A percentile compares a stretch with the other conserved stretches of the same genome.
Conservation (phyloP, 2,888 invertebrate species). For the Drosophila ustulata region DNA sequence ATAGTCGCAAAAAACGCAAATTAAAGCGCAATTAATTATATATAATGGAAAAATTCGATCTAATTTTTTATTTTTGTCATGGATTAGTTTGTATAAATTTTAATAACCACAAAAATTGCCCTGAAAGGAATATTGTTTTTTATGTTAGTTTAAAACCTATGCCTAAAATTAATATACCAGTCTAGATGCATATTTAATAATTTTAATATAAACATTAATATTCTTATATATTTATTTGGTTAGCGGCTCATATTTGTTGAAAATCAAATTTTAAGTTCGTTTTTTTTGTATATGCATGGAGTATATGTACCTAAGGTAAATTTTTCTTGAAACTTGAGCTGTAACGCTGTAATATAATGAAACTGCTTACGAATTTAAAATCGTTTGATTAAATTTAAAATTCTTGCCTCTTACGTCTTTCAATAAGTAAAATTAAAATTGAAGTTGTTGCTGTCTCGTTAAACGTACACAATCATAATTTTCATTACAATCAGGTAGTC, state of each 20-base stretch:
- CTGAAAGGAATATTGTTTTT: slow-evolving; percentile 68
- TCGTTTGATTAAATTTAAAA: too few relatives aligned
- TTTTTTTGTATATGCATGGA: slow-evolving; percentile 47
- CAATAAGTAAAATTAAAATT: slow-evolving; percentile 65
- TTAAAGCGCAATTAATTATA: slow-evolving; percentile 72
- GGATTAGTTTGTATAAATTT: slow-evolving; percentile 67
- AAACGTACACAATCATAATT: slow-evolving; percentile 46
- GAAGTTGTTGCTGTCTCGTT: slow-evolving; percentile 68
- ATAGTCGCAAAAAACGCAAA: slow-evolving; percentile 81
- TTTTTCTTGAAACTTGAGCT: slow-evolving; percentile 36
- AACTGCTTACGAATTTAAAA: slow-evolving; percentile 71
- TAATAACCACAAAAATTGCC: slow-evolving; percentile 35
- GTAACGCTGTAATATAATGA: slow-evolving; percentile 70
- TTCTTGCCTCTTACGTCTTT: slow-evolving; percentile 47
- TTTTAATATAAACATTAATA: slow-evolving; percentile 44
- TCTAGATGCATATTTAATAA: slow-evolving; percentile 34
- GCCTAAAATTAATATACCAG: slow-evolving; percentile 48
- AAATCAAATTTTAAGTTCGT: slow-evolving; percentile 64
- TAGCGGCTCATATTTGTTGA: slow-evolving; percentile 68
- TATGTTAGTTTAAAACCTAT: slow-evolving; percentile 71
- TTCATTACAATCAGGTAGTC: slow-evolving; percentile 51
- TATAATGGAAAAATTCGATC: slow-evolving; percentile 20
- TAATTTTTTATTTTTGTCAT: slow-evolving; percentile 32
- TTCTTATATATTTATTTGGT: slow-evolving; percentile 50
- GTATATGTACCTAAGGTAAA: slow-evolving; percentile 39